Evolutionary conservation across 2,888 invertebrate species (phyloP).

Genomic region (Xanthorhoe designata): DNA sequence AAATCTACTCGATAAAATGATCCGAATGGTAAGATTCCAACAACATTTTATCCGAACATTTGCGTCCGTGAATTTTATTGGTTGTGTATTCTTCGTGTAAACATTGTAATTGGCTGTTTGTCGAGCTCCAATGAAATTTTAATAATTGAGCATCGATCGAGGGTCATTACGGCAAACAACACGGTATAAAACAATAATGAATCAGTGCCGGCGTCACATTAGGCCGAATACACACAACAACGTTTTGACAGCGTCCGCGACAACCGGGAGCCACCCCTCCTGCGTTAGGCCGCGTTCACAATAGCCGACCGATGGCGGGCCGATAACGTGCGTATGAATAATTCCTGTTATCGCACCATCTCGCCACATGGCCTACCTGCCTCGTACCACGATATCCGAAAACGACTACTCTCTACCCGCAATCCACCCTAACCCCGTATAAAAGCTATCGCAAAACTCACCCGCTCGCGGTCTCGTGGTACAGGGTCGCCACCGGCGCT

Average conservation of each 20-base stretch:
- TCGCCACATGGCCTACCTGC: constrained; percentile 85
- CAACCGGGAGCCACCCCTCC: constrained; percentile 81
- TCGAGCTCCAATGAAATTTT: constrained; percentile 38
- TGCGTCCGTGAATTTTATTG: background rate
- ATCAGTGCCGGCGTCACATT: constrained; percentile 72
- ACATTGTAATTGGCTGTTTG: constrained; percentile 23
- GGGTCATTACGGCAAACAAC: constrained; percentile 61
- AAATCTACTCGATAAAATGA: constrained; percentile 33
- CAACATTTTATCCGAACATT: background rate
- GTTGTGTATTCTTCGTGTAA: constrained; percentile 12
- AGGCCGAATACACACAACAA: constrained; percentile 74
- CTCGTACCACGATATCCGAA: constrained; percentile 71
- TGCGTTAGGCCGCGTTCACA: constrained; percentile 77
- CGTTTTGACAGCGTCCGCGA: constrained; percentile 81
- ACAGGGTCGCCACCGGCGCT: constrained; percentile 68
- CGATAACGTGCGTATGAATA: constrained; percentile 85
- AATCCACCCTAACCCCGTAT: constrained; percentile 45
- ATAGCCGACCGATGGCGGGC: constrained; percentile 81
- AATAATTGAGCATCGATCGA: constrained; percentile 53
- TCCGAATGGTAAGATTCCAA: constrained; percentile 9
- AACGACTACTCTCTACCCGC: constrained; percentile 55
- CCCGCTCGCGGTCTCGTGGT: constrained; percentile 56
- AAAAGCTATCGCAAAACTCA: constrained; percentile 48
- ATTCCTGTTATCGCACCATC: constrained; percentile 84
- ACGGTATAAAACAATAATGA: constrained; percentile 77